A percentile compares a stretch with the other conserved stretches of the same genome.
Conservation (phyloP, 2,797 vertebrate species). For the Loriculus beryllinus region DNA sequence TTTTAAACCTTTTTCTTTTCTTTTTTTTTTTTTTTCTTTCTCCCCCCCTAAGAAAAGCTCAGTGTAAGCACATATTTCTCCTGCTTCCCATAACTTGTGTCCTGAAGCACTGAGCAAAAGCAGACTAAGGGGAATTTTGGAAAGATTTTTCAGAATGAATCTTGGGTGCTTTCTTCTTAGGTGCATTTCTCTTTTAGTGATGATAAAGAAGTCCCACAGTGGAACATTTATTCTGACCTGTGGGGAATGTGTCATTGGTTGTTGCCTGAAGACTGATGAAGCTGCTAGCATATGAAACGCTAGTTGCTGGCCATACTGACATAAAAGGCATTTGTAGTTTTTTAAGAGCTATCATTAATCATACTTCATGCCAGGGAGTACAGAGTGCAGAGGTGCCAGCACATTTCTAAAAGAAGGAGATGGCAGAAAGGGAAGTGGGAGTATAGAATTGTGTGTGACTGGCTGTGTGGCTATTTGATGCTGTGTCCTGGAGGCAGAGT, state of each 20-base stretch:
- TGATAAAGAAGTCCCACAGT: slow-evolving; percentile 18
- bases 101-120: background rate
- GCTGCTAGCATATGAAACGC: background rate
- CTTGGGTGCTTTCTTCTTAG: slow-evolving; percentile 45
- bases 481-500: background rate
- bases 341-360: slow-evolving; percentile 56
- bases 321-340: slow-evolving; percentile 47
- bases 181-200: slow-evolving; percentile 46
- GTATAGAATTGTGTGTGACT: background rate
- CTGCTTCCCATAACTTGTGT: background rate
- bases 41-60: background rate
- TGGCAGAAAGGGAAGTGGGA: background rate
- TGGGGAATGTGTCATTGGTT: slow-evolving; percentile 33
- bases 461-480: background rate
- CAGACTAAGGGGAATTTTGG: slow-evolving; percentile 17
- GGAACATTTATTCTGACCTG: slow-evolving; percentile 38
- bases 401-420: background rate
- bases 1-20: background rate
- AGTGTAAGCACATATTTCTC: background rate
- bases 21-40: background rate
- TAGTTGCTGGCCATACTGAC: background rate
- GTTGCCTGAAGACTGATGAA: slow-evolving; percentile 49
- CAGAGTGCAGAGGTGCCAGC: background rate
- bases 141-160: slow-evolving; percentile 52
- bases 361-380: background rate